Percentiles rank a stretch among this genome's conserved stretches.
Conservation (phyloP, 2,888 invertebrate species). For the Rhyacophila evoluta region DNA sequence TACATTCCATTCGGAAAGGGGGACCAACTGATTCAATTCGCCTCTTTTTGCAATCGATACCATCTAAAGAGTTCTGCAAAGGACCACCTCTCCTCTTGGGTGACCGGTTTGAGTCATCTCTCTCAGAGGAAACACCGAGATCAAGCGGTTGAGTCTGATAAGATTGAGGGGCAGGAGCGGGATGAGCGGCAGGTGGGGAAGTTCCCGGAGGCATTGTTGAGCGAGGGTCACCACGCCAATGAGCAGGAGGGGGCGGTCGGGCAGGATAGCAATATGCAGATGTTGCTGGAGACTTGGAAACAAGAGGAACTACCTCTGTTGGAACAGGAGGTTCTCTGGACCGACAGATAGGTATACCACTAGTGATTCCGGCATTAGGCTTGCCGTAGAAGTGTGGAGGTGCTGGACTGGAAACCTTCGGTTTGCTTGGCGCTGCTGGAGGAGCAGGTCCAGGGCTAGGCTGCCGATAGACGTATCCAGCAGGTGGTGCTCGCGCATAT, state of each 20-base stretch:
- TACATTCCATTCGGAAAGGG: conserved; percentile 56
- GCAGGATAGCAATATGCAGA: conserved; percentile 65
- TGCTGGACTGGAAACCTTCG: conserved; percentile 82
- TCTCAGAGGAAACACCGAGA: conserved; percentile 75
- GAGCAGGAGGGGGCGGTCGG: conserved; percentile 64
- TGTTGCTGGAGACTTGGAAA: conserved; percentile 69
- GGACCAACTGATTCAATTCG: conserved; percentile 67
- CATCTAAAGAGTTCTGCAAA: conserved; percentile 63
- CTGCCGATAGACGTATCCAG: conserved; percentile 59
- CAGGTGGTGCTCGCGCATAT: conserved; percentile 65
- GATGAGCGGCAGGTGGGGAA: conserved; percentile 60
- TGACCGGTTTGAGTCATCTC: conserved; percentile 61
- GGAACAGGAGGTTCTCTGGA: conserved; percentile 60
- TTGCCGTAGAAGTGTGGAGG: conserved; percentile 83
- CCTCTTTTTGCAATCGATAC: conserved; percentile 75
- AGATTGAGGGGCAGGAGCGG: conserved; percentile 61
- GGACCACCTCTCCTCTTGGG: conserved; percentile 76
- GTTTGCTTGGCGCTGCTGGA: conserved; percentile 69
- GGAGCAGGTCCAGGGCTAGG: conserved; percentile 63
- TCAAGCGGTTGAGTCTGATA: conserved; percentile 85
- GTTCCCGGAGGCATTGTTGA: conserved; percentile 61
- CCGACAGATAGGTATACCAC: conserved; percentile 70
- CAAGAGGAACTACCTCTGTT: conserved; percentile 69
- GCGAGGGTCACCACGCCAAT: conserved; percentile 57
- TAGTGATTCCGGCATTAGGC: conserved; percentile 68